Evolutionary conservation across 1,140 invertebrate species (phyloP).

Genomic region (Bombus haemorrhoidalis): DNA sequence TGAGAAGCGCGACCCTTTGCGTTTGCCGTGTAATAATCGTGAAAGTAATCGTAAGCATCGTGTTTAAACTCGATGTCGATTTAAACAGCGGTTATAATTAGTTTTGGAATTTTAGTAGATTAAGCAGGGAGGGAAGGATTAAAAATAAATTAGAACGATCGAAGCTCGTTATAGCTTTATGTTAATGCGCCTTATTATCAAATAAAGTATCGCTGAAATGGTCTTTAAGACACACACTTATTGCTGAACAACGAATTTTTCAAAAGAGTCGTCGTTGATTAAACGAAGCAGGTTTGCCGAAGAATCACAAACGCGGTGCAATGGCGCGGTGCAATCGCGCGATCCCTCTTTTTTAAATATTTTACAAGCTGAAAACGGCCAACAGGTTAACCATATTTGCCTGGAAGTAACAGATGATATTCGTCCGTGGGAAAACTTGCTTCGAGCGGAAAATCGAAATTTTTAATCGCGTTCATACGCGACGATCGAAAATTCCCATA

Average conservation of each 20-base stretch:
- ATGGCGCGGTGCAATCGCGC: neutral
- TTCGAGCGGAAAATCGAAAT: neutral
- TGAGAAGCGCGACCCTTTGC: too few species aligned
- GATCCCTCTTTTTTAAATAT: neutral
- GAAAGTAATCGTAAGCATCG: too few species aligned
- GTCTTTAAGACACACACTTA: too few species aligned
- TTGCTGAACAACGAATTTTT: neutral
- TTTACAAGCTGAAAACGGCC: slow-evolving; percentile 2
- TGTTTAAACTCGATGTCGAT: too few species aligned
- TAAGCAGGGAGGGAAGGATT: too few species aligned
- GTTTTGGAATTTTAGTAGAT: too few species aligned
- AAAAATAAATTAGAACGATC: too few species aligned
- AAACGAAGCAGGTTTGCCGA: neutral
- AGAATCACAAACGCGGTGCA: too few species aligned
- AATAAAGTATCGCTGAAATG: neutral
- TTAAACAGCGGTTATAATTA: too few species aligned
- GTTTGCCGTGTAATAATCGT: too few species aligned
- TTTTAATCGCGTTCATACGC: neutral
- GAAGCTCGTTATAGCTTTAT: neutral
- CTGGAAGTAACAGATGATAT: neutral
- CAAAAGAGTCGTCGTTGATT: neutral
- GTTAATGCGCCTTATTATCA: neutral
- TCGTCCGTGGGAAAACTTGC: neutral
- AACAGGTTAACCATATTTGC: neutral
- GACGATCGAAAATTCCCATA: neutral